Evolutionary conservation across 1,140 invertebrate genomes (phyloP).

Genomic region (Daktulosphaira vitifoliae): DNA sequence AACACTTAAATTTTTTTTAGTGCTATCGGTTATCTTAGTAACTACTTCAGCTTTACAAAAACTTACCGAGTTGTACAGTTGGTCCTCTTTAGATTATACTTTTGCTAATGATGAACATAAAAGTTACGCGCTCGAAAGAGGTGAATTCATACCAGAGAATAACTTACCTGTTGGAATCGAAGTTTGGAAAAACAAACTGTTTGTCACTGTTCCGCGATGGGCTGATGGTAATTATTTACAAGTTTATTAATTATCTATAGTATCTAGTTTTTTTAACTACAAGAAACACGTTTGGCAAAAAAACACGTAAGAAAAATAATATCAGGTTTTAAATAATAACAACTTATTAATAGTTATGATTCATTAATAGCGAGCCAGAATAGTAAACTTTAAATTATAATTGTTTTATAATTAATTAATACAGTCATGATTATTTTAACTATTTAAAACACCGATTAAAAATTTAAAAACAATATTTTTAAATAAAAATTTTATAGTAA

Average conservation of each 20-base stretch:
- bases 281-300: not conserved
- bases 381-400: too few relatives aligned
- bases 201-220: constrained; percentile 68
- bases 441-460: too few relatives aligned
- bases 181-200: constrained; percentile 64
- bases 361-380: too few relatives aligned
- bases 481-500: too few relatives aligned
- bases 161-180: constrained; percentile 65
- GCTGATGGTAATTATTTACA: constrained; percentile 42
- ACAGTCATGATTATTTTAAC: too few relatives aligned
- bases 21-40: constrained; percentile 3
- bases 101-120: constrained; percentile 55
- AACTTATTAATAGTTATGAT: too few relatives aligned
- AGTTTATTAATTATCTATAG: too few relatives aligned
- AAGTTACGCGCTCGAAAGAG: constrained; percentile 51
- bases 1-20: not conserved
- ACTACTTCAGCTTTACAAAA: constrained; percentile 34
- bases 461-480: too few relatives aligned
- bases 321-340: too few relatives aligned
- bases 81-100: constrained; percentile 58
- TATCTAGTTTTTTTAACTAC: not conserved
- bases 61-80: constrained; percentile 53
- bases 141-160: constrained; percentile 56
- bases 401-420: too few relatives aligned
- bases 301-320: too few relatives aligned